Conservation (phyloP, 1,140 invertebrate genomes). For the Dinothrombium tinctorium region DNA sequence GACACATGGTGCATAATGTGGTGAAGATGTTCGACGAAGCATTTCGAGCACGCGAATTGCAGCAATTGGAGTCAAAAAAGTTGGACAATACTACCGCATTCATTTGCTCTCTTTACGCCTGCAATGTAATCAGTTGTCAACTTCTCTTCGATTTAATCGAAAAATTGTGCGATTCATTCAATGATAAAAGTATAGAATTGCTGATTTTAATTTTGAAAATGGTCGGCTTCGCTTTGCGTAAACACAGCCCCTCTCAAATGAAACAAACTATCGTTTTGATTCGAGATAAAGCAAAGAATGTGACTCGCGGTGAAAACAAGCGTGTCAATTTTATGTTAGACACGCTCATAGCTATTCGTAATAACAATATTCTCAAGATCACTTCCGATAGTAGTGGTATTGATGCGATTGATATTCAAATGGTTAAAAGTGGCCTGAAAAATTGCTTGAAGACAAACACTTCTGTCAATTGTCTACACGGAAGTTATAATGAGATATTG, state of each 20-base stretch:
- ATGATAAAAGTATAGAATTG: conserved; percentile 11
- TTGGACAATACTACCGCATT: conserved; percentile 8
- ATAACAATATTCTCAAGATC: conserved; percentile 8
- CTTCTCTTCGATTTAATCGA: conserved; percentile 10
- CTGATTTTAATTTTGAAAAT: conserved; percentile 6
- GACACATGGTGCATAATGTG: conserved; percentile 2
- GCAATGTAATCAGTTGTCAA: conserved; percentile 3
- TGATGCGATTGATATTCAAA: not conserved
- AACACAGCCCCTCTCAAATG: conserved; percentile 9
- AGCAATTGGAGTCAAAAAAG: conserved; percentile 4
- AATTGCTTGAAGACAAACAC: conserved; percentile 3
- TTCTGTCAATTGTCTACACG: conserved; percentile 2
- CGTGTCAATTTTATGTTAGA: conserved; percentile 11
- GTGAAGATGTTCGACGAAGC: conserved; percentile 5
- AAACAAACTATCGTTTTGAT: conserved; percentile 7
- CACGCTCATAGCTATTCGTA: conserved; percentile 10
- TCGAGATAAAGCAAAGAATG: conserved; percentile 1
- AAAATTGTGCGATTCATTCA: conserved; percentile 3
- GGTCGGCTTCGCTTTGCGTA: conserved; percentile 9
- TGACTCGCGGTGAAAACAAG: not conserved
- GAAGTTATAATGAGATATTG: conserved; percentile 7
- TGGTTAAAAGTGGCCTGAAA: conserved; percentile 6
- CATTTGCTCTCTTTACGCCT: conserved; percentile 7
- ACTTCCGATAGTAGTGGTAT: conserved; percentile 1
- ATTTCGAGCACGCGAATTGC: not conserved